Evolutionary conservation across 2,888 invertebrate genomes (phyloP).

Genomic region (Phortica okadai): DNA sequence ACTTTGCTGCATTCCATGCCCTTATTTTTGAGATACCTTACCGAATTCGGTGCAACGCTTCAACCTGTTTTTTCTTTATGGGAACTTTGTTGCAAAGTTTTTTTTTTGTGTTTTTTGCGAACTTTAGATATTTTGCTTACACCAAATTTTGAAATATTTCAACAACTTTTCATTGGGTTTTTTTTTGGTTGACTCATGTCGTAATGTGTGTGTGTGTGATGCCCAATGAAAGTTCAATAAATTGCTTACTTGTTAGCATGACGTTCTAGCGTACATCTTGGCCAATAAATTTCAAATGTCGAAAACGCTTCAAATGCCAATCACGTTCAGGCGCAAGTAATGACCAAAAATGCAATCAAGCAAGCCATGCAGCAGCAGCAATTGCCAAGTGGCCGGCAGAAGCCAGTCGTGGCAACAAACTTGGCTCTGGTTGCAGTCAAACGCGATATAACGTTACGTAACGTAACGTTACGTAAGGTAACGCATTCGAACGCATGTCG

Average conservation of each 20-base stretch:
- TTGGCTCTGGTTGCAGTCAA: no score
- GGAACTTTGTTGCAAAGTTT: no score
- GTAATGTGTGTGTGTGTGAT: not conserved
- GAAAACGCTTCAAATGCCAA: conserved; percentile 44
- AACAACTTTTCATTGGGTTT: not conserved
- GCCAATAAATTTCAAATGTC: conserved; percentile 21
- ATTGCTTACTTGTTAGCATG: not conserved
- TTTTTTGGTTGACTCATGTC: not conserved
- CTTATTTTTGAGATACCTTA: conserved; percentile 49
- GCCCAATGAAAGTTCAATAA: not conserved
- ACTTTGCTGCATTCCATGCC: conserved; percentile 61
- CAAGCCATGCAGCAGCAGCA: conserved; percentile 26
- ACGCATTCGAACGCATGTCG: not conserved
- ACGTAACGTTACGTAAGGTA: not conserved
- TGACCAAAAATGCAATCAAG: conserved; percentile 53
- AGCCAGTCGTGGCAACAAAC: not conserved
- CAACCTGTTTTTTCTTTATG: no score
- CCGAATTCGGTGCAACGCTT: conserved; percentile 55
- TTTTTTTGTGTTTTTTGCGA: not conserved
- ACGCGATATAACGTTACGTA: not conserved
- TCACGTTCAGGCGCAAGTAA: conserved; percentile 49
- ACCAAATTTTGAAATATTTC: not conserved
- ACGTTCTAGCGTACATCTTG: not conserved
- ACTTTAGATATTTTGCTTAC: not conserved
- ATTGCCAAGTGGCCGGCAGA: not conserved